These are phyloP conservation scores for Dallia pectoralis DNA, from an alignment of 2,797 vertebrate species.

Conservation along the genomic window DNA sequence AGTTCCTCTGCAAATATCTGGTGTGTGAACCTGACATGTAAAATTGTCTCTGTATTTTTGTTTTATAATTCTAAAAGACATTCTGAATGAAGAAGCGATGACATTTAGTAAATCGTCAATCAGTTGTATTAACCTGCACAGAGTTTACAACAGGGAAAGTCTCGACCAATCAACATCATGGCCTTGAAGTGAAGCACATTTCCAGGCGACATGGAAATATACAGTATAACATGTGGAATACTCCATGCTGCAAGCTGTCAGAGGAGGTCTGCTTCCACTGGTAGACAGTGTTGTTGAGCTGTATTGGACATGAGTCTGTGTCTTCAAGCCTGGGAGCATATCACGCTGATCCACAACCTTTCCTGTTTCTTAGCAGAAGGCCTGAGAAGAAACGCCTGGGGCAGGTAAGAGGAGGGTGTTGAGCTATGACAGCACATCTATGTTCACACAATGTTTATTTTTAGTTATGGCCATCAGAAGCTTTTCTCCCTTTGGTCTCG, in stretches of 20 bases:
- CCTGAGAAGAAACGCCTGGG: background rate
- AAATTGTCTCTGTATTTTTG: background rate
- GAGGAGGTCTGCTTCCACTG: background rate
- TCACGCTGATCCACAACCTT: background rate
- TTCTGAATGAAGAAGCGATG: background rate
- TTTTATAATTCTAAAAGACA: background rate
- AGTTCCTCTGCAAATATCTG: conserved; percentile 32
- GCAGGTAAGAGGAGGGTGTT: conserved; percentile 16
- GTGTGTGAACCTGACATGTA: background rate
- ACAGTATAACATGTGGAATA: background rate
- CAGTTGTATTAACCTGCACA: background rate
- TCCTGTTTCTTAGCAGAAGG: conserved; percentile 10
- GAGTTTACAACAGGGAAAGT: conserved; percentile 2
- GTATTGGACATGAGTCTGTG: background rate
- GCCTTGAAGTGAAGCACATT: conserved; percentile 44
- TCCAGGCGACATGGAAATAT: conserved; percentile 8
- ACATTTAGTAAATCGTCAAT: background rate
- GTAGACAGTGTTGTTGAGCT: background rate
- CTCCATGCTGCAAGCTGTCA: too few species aligned
- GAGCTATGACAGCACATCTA: background rate
- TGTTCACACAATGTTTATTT: too few species aligned
- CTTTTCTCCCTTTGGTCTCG: too few species aligned
- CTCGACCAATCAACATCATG: conserved; percentile 37
- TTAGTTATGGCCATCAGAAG: too few species aligned
- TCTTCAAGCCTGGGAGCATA: background rate